These are phyloP conservation scores for Lasioglossum albipes DNA, from an alignment of 1,140 invertebrate genomes.

Conservation along the genomic window DNA sequence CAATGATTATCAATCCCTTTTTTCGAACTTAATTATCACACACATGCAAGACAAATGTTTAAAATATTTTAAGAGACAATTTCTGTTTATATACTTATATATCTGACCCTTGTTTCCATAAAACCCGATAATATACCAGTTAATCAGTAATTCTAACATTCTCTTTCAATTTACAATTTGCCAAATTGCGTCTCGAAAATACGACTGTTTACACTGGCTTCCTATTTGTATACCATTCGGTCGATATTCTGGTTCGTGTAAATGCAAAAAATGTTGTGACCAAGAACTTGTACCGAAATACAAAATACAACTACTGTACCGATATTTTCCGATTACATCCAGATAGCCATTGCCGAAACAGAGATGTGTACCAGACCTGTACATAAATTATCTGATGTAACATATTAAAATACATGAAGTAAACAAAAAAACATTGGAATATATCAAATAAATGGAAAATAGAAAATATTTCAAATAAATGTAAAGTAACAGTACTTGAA, in stretches of 20 bases:
- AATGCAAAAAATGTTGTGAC: background rate
- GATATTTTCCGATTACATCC: conserved; percentile 6
- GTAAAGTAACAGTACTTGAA: too few relatives aligned
- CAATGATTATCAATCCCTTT: too few relatives aligned
- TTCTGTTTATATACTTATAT: background rate
- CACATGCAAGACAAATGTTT: too few relatives aligned
- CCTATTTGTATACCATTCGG: background rate
- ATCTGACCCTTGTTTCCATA: too few relatives aligned
- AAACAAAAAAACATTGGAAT: background rate
- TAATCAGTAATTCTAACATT: background rate
- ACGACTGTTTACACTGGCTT: background rate
- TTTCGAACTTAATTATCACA: too few relatives aligned
- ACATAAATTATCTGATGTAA: conserved; percentile 2
- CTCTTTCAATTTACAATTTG: background rate
- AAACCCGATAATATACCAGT: background rate
- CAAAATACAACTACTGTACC: background rate
- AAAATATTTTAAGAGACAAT: too few relatives aligned
- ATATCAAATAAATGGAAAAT: background rate
- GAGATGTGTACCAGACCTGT: conserved; percentile 1
- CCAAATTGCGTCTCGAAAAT: background rate
- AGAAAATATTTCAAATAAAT: background rate
- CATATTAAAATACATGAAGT: background rate
- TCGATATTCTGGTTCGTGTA: background rate
- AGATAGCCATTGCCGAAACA: background rate
- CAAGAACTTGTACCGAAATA: background rate